phyloP scores from a whole-genome alignment of 2,113 vertebrate species.

The Pteropus alecto region DNA sequence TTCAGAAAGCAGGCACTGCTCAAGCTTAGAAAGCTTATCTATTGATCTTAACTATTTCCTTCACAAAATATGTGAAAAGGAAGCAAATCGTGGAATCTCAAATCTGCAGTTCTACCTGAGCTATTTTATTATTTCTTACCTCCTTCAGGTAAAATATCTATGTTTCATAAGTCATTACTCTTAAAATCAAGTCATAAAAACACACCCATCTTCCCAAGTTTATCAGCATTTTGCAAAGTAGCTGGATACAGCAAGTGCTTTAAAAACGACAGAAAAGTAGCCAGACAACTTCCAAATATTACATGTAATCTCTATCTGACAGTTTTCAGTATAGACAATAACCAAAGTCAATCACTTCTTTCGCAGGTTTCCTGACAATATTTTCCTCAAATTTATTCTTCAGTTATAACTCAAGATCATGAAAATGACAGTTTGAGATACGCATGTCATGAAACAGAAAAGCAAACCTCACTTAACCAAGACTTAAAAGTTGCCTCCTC shows the following conservation, averaged over 20 bases:
- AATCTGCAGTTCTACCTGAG: background rate
- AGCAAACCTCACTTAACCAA: background rate
- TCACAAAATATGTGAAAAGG: constrained; percentile 16
- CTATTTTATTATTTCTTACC: constrained; percentile 38
- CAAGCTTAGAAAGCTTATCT: constrained; percentile 8
- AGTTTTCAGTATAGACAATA: constrained; percentile 37
- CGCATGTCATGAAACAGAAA: background rate
- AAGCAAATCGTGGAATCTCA: constrained; percentile 18
- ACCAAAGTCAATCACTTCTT: constrained; percentile 23
- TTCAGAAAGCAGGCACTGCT: constrained; percentile 35
- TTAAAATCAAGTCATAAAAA: constrained; percentile 57
- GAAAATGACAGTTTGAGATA: constrained; percentile 4
- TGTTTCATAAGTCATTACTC: constrained; percentile 37
- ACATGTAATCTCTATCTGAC: constrained; percentile 28
- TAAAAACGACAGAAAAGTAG: constrained; percentile 33
- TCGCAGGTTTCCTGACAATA: constrained; percentile 37
- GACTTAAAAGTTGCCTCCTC: background rate
- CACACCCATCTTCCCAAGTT: constrained; percentile 19
- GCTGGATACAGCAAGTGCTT: background rate
- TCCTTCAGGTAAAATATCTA: constrained; percentile 33
- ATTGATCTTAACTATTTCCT: constrained; percentile 21
- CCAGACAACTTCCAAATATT: background rate
- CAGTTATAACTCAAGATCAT: constrained; percentile 37
- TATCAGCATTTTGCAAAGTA: constrained; percentile 61
- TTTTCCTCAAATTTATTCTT: constrained; percentile 16